A percentile compares a stretch with the other conserved stretches of the same genome.
These are phyloP conservation scores for Plecotus auritus DNA, from an alignment of 2,113 vertebrate genomes.

Conservation along the genomic window DNA sequence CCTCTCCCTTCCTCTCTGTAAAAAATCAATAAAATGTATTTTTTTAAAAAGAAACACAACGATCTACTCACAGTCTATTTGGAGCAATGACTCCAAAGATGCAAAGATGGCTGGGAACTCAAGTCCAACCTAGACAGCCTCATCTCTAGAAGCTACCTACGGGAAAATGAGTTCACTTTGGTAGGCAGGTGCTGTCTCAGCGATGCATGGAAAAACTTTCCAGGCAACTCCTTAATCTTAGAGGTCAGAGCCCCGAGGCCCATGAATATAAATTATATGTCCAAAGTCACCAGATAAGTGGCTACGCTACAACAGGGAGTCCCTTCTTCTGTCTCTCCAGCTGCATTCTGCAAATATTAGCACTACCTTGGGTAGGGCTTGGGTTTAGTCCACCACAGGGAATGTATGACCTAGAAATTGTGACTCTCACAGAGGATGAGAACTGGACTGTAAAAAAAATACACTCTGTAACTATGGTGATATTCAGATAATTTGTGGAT, in stretches of 20 bases:
- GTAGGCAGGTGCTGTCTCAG: background rate
- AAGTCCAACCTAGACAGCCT: background rate
- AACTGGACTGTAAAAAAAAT: background rate
- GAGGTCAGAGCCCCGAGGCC: background rate
- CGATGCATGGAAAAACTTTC: fast-evolving
- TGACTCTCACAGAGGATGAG: background rate
- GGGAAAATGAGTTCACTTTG: fast-evolving
- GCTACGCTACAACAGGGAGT: fast-evolving
- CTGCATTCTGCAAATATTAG: background rate
- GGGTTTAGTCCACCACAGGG: background rate
- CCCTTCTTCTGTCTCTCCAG: background rate
- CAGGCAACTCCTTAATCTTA: background rate
- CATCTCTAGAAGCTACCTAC: background rate
- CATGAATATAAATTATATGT: background rate
- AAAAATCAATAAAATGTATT: too few relatives aligned
- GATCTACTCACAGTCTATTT: background rate
- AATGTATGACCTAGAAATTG: background rate
- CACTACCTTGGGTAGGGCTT: too few relatives aligned
- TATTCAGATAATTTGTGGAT: too few relatives aligned
- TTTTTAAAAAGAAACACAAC: background rate
- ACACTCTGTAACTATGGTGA: background rate
- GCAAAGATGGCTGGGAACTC: background rate
- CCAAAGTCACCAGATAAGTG: background rate
- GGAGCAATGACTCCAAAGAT: background rate
- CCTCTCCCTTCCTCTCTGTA: too few relatives aligned